phyloP scores from a whole-genome alignment of 2,797 vertebrate species.

The Mionectes olivaceus region DNA sequence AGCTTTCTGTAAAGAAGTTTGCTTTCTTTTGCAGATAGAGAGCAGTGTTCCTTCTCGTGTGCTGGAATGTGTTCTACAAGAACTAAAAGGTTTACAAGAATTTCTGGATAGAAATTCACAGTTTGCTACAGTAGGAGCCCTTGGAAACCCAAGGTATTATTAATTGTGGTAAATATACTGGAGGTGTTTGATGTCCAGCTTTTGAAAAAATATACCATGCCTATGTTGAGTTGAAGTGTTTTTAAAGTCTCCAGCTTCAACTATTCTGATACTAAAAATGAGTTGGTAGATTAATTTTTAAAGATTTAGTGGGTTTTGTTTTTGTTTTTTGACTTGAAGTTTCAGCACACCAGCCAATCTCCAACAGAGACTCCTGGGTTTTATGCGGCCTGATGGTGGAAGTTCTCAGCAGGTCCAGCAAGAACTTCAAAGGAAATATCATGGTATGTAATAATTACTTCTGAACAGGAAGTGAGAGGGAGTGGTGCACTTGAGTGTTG shows the following conservation, averaged over 20 bases:
- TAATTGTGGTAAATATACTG: neutral
- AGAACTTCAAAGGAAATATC: constrained; percentile 94
- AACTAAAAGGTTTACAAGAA: constrained; percentile 90
- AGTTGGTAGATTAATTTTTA: neutral
- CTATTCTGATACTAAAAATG: neutral
- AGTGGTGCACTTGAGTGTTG: neutral
- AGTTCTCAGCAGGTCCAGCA: constrained; percentile 95
- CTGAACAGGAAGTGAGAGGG: neutral
- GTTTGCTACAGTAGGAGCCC: constrained; percentile 87
- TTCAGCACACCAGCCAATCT: constrained; percentile 90
- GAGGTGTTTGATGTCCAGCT: neutral
- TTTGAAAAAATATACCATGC: neutral
- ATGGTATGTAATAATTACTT: constrained; percentile 82
- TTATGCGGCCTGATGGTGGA: constrained; percentile 91
- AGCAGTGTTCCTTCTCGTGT: constrained; percentile 86
- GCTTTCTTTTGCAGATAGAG: constrained; percentile 83
- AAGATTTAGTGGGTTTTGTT: neutral
- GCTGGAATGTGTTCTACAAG: constrained; percentile 87
- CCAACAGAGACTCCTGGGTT: constrained; percentile 92
- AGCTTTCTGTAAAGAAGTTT: neutral
- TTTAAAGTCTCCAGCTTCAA: neutral
- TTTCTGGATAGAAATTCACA: constrained; percentile 97
- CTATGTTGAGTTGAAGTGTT: neutral
- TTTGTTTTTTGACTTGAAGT: constrained; percentile 48
- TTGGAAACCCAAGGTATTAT: constrained; percentile 89